Evolutionary conservation across 2,888 invertebrate genomes (phyloP).

Genomic region (Brachyopa scutellaris): DNA sequence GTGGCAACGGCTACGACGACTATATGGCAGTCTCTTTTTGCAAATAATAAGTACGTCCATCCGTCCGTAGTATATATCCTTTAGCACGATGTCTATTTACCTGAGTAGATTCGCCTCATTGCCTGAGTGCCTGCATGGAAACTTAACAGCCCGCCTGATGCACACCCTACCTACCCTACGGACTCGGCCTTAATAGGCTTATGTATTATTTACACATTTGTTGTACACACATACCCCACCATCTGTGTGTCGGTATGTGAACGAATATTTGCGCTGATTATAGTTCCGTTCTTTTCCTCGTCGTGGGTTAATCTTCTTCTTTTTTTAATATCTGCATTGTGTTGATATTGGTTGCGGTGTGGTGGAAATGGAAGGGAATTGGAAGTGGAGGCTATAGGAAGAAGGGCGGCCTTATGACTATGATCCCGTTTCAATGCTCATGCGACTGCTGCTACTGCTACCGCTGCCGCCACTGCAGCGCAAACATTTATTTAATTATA

Average conservation of each 20-base stretch:
- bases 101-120: conserved; percentile 65
- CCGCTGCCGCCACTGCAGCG: conserved; percentile 21
- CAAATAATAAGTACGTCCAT: conserved; percentile 65
- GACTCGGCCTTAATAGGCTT: conserved; percentile 67
- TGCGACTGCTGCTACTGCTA: conserved; percentile 22
- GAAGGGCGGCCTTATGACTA: conserved; percentile 29
- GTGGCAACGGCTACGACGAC: too few relatives aligned
- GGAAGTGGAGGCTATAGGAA: neutral
- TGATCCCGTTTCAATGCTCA: conserved; percentile 58
- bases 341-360: conserved; percentile 52
- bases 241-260: conserved; percentile 5
- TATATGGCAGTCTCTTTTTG: too few relatives aligned
- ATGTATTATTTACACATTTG: conserved; percentile 71
- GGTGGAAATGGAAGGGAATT: too few relatives aligned
- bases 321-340: conserved; percentile 57
- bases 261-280: conserved; percentile 56
- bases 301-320: conserved; percentile 51
- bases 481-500: conserved; percentile 71
- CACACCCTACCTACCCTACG: conserved; percentile 25
- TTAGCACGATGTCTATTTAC: conserved; percentile 63
- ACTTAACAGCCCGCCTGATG: conserved; percentile 2
- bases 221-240: conserved; percentile 44
- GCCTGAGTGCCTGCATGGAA: conserved; percentile 42
- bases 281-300: conserved; percentile 47
- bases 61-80: conserved; percentile 62